These are phyloP conservation scores for Rhyacophila brunnea DNA, from an alignment of 1,140 invertebrate species.

Conservation along the genomic window DNA sequence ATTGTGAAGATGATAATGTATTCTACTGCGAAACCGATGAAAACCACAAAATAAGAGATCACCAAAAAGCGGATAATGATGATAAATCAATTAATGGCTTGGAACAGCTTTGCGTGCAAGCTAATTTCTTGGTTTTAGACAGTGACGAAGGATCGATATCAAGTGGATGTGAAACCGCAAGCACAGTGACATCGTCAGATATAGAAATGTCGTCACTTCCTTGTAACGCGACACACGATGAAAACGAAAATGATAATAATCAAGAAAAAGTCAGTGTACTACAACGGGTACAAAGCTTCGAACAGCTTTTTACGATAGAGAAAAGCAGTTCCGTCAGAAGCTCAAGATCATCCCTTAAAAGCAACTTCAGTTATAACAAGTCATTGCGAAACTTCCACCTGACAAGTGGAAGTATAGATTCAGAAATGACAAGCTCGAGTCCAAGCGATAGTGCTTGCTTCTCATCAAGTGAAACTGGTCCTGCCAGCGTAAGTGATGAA, in stretches of 20 bases:
- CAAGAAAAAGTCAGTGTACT: conserved; percentile 40
- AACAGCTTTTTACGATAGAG: conserved; percentile 38
- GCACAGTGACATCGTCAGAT: conserved; percentile 61
- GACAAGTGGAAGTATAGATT: background rate
- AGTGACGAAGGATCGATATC: conserved; percentile 74
- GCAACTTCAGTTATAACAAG: conserved; percentile 12
- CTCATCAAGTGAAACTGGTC: conserved; percentile 24
- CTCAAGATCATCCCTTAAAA: conserved; percentile 17
- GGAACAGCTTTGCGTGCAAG: conserved; percentile 41
- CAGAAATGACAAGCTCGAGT: conserved; percentile 16
- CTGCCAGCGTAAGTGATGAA: conserved; percentile 38
- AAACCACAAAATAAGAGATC: conserved; percentile 44
- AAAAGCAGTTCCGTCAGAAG: conserved; percentile 21
- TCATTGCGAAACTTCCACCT: background rate
- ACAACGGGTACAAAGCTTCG: conserved; percentile 40
- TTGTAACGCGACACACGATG: conserved; percentile 44
- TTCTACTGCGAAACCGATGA: conserved; percentile 49
- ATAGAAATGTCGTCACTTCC: conserved; percentile 51
- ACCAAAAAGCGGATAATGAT: conserved; percentile 37
- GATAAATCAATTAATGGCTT: conserved; percentile 28
- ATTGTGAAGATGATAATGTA: conserved; percentile 41
- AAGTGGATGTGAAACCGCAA: conserved; percentile 76
- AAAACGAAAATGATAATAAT: conserved; percentile 37
- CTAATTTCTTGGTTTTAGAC: conserved; percentile 56
- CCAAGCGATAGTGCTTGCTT: conserved; percentile 27